Evolutionary conservation across 1,140 invertebrate species (phyloP).

Genomic region (Ephestia elutella): DNA sequence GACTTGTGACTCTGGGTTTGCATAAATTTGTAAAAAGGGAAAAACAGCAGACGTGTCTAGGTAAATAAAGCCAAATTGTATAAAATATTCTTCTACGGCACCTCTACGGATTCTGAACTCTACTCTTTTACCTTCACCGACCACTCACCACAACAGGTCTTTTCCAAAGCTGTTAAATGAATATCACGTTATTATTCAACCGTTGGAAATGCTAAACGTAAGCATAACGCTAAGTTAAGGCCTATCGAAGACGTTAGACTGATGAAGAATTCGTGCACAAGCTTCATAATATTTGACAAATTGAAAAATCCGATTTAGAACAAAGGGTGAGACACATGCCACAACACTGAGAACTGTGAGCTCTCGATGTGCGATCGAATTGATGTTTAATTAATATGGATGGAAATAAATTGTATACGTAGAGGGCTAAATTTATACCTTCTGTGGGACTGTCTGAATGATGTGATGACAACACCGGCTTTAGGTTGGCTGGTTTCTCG

Average conservation of each 20-base stretch:
- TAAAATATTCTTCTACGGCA: constrained; percentile 52
- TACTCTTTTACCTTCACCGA: constrained; percentile 56
- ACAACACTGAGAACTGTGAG: constrained; percentile 46
- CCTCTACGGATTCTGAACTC: constrained; percentile 45
- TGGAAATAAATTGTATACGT: constrained; percentile 6
- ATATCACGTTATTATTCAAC: constrained; percentile 41
- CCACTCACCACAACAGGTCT: constrained; percentile 72
- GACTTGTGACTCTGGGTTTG: constrained; percentile 12
- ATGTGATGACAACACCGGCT: constrained; percentile 94
- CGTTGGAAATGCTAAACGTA: not conserved
- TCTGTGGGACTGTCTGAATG: constrained; percentile 90
- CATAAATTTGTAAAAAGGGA: constrained; percentile 35
- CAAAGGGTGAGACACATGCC: constrained; percentile 47
- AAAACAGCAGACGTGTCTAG: constrained; percentile 40
- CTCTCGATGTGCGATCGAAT: constrained; percentile 27
- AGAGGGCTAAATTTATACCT: constrained; percentile 75
- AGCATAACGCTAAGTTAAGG: constrained; percentile 4
- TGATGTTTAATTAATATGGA: constrained; percentile 7
- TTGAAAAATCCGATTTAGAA: constrained; percentile 17
- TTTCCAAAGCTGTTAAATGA: constrained; percentile 74
- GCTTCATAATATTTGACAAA: constrained; percentile 27
- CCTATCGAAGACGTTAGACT: not conserved
- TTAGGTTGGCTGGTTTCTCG: constrained; percentile 74
- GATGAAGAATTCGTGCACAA: constrained; percentile 34
- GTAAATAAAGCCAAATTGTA: constrained; percentile 50